Percentiles rank a stretch among this genome's conserved stretches.
Conservation (phyloP, 1,140 invertebrate species). For the Euura lappo region DNA sequence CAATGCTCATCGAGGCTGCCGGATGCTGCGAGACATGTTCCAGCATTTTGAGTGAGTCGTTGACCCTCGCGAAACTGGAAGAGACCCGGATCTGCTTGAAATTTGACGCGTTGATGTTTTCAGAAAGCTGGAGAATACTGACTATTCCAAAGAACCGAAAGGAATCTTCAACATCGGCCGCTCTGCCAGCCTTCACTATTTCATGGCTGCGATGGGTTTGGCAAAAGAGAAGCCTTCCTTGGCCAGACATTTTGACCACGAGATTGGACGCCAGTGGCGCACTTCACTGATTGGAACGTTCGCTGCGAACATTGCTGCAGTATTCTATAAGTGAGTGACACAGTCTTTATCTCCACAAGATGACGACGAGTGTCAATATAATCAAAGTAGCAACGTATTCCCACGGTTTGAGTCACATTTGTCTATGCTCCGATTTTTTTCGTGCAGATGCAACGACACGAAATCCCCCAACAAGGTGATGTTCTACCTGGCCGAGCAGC, state of each 20-base stretch:
- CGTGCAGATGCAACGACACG: slow-evolving; percentile 20
- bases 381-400: too few species aligned
- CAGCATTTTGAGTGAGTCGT: slow-evolving; percentile 43
- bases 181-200: slow-evolving; percentile 31
- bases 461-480: slow-evolving; percentile 19
- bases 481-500: slow-evolving; percentile 29
- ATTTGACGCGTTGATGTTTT: too few species aligned
- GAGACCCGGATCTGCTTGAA: too few species aligned
- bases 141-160: slow-evolving; percentile 22
- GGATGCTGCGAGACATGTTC: slow-evolving; percentile 53
- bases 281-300: slow-evolving; percentile 57
- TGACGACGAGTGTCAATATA: too few species aligned
- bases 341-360: too few species aligned
- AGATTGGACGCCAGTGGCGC: slow-evolving; percentile 48
- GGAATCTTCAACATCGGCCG: slow-evolving; percentile 59
- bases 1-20: slow-evolving; percentile 56
- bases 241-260: slow-evolving; percentile 46
- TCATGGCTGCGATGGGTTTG: slow-evolving; percentile 54
- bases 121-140: neutral
- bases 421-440: neutral
- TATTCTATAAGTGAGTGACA: slow-evolving; percentile 46
- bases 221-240: slow-evolving; percentile 52
- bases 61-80: too few species aligned
- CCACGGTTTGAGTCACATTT: neutral
- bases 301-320: slow-evolving; percentile 56